Conservation (phyloP, 2,888 invertebrate genomes). For the Coelopa pilipes region DNA sequence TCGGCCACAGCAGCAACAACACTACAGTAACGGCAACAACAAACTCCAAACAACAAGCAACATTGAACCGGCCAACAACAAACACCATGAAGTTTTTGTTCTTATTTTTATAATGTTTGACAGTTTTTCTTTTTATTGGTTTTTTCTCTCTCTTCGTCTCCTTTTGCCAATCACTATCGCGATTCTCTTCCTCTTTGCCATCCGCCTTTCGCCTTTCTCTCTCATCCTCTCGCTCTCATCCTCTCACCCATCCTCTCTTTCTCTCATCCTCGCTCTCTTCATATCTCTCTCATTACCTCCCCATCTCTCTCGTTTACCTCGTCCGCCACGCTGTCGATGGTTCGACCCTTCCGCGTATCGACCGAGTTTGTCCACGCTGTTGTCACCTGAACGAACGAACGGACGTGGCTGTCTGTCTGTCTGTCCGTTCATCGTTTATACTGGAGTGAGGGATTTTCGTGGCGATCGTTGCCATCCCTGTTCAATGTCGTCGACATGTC, state of each 20-base stretch:
- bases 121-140: slow-evolving; percentile 1
- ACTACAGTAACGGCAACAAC: slow-evolving; percentile 8
- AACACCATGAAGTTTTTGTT: slow-evolving; percentile 6
- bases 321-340: not conserved
- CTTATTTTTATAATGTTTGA: not conserved
- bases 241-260: too few species aligned
- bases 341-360: not conserved
- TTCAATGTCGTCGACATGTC: slow-evolving; percentile 18
- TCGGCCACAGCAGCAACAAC: too few species aligned
- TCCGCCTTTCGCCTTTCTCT: too few species aligned
- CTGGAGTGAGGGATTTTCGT: not conserved
- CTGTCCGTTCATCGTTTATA: not conserved
- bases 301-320: too few species aligned
- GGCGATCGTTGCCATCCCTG: not conserved
- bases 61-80: too few species aligned
- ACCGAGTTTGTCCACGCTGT: not conserved
- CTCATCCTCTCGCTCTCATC: not conserved
- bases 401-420: slow-evolving; percentile 1
- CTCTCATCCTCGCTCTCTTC: not conserved
- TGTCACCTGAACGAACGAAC: not conserved
- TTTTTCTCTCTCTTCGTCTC: not conserved
- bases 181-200: too few species aligned
- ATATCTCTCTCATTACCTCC: not conserved
- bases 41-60: too few species aligned
- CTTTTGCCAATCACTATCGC: too few species aligned